Percentiles rank a stretch among this genome's conserved stretches.
Evolutionary conservation across 2,888 invertebrate species (phyloP).

Genomic region (Scaptomyza caliginosa): DNA sequence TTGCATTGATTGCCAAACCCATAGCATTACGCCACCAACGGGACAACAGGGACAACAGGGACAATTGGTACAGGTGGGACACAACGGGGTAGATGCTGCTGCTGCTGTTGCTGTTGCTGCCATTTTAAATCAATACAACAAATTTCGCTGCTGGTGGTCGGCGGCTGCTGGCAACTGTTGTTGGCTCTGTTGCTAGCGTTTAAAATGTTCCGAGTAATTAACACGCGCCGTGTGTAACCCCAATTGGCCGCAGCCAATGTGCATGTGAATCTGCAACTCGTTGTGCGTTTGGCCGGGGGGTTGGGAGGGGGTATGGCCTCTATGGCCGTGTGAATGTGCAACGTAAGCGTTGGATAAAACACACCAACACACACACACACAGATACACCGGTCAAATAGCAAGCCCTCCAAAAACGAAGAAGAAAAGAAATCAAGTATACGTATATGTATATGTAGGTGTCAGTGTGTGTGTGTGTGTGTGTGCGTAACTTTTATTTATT

Average conservation of each 20-base stretch:
- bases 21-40: neutral
- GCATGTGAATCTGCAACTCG: conserved; percentile 9
- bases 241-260: conserved; percentile 52
- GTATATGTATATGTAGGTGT: conserved; percentile 1
- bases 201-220: conserved; percentile 78
- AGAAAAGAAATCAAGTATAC: conserved; percentile 15
- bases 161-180: neutral
- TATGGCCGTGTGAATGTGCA: conserved; percentile 61
- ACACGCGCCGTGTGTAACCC: conserved; percentile 76
- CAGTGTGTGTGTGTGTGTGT: conserved; percentile 24
- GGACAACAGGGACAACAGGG: neutral
- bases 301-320: neutral
- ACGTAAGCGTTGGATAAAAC: conserved; percentile 56
- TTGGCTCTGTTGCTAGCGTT: conserved; percentile 34
- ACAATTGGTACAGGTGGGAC: conserved; percentile 7
- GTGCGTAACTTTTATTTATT: conserved; percentile 74
- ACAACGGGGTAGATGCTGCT: conserved; percentile 8
- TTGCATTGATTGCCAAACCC: conserved; percentile 57
- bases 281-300: neutral
- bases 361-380: conserved; percentile 37
- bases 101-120: conserved; percentile 1
- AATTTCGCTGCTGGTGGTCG: conserved; percentile 66
- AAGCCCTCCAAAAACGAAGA: conserved; percentile 22
- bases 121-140: conserved; percentile 74
- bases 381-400: conserved; percentile 10